Percentiles rank a stretch among this genome's conserved stretches.
Conservation (phyloP, 2,113 vertebrate species). For the Rhinolophus sinicus region DNA sequence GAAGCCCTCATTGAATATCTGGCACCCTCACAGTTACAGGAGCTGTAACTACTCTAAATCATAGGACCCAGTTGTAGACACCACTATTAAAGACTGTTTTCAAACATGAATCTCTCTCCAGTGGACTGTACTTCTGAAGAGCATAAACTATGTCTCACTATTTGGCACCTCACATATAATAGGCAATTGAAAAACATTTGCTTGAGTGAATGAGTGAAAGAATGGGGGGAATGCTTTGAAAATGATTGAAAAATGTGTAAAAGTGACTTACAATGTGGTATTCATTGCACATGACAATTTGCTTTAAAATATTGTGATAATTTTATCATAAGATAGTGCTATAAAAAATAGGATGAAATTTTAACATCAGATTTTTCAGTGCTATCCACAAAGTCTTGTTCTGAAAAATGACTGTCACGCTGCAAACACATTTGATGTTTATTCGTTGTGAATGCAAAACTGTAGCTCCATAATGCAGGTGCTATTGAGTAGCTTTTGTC, state of each 20-base stretch:
- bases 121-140: background rate
- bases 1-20: background rate
- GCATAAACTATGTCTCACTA: background rate
- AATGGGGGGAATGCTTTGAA: background rate
- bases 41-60: too few relatives aligned
- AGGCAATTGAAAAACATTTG: conserved; percentile 22
- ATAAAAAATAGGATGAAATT: conserved; percentile 47
- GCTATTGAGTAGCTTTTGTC: background rate
- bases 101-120: background rate
- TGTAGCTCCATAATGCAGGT: background rate
- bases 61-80: background rate
- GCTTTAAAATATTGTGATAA: conserved; percentile 70
- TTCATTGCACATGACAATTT: conserved; percentile 58
- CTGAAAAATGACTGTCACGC: conserved; percentile 30
- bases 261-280: conserved; percentile 8
- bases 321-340: conserved; percentile 51
- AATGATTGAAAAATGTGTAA: conserved; percentile 38
- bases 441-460: conserved; percentile 19
- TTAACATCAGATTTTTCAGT: conserved; percentile 49
- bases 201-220: background rate
- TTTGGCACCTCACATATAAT: background rate
- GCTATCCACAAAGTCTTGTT: conserved; percentile 32
- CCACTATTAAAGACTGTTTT: background rate
- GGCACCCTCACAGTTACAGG: background rate
- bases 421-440: conserved; percentile 31